These are phyloP conservation scores for Turdus rufiventris DNA, from an alignment of 2,113 vertebrate species.

Conservation along the genomic window DNA sequence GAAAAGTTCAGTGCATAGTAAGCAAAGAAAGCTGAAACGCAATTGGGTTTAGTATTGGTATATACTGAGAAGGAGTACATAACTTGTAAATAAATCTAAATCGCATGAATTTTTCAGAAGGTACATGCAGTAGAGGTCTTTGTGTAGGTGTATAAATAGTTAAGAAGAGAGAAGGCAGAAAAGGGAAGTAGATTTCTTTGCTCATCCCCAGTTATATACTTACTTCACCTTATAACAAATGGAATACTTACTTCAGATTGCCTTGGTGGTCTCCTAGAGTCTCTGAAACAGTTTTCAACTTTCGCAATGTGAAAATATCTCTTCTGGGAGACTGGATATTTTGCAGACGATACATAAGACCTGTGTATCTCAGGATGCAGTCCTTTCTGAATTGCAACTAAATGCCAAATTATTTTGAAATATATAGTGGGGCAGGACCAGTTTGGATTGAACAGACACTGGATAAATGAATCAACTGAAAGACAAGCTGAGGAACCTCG, in stretches of 20 bases:
- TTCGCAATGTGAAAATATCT: background rate
- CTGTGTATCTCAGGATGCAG: background rate
- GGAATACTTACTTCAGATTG: background rate
- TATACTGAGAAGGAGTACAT: conserved; percentile 7
- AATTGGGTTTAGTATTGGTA: background rate
- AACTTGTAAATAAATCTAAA: conserved; percentile 35
- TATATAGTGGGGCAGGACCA: background rate
- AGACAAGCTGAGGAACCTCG: background rate
- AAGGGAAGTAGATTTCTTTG: background rate
- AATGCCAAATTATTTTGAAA: background rate
- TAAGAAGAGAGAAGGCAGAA: conserved; percentile 30
- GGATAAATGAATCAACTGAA: background rate
- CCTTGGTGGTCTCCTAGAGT: background rate
- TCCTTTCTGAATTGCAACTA: background rate
- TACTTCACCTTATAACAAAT: background rate
- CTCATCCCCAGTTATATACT: background rate
- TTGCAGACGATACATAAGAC: background rate
- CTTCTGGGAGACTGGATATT: background rate
- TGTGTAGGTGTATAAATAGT: background rate
- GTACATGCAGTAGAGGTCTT: background rate
- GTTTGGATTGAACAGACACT: background rate
- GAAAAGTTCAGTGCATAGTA: background rate
- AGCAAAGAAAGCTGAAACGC: background rate
- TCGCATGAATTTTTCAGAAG: conserved; percentile 10
- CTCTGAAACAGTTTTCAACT: background rate